A percentile compares a stretch with the other conserved stretches of the same genome.
Evolutionary conservation across 2,797 vertebrate species (phyloP).

Genomic region (Manis crassicaudata): DNA sequence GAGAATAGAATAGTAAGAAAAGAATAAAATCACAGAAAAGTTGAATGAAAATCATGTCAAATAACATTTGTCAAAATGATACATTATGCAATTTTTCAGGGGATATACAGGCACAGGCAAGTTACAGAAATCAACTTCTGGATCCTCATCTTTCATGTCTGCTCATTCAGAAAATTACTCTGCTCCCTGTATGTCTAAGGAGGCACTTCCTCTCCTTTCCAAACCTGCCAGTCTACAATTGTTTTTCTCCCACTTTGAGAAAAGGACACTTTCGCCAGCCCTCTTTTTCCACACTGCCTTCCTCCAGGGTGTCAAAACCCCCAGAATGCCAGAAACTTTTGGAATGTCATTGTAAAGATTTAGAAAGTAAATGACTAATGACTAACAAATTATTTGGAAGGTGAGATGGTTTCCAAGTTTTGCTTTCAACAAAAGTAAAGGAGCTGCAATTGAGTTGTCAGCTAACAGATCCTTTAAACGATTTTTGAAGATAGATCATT

Average conservation of each 20-base stretch:
- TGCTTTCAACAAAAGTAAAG: slow-evolving; percentile 24
- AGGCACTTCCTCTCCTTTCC: background rate
- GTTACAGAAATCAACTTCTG: background rate
- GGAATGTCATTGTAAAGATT: background rate
- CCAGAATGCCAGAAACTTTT: background rate
- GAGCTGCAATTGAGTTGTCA: background rate
- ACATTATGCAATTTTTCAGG: background rate
- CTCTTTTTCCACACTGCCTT: background rate
- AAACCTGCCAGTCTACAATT: background rate
- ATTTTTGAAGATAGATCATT: slow-evolving; percentile 18
- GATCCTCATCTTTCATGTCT: background rate
- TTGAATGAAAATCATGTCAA: slow-evolving; percentile 32
- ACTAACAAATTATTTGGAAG: background rate
- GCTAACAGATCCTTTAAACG: background rate
- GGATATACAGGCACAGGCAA: background rate
- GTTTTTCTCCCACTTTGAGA: background rate
- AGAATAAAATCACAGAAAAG: slow-evolving; percentile 17
- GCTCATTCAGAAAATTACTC: background rate
- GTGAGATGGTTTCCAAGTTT: background rate
- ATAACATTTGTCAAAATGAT: background rate
- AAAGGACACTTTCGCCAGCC: background rate
- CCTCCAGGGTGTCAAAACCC: background rate
- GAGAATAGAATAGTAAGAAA: background rate
- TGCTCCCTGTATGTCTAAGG: background rate
- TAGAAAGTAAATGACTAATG: background rate